These are phyloP conservation scores for Acrocephalus kingi DNA, from an alignment of 2,113 vertebrate genomes.

Conservation along the genomic window DNA sequence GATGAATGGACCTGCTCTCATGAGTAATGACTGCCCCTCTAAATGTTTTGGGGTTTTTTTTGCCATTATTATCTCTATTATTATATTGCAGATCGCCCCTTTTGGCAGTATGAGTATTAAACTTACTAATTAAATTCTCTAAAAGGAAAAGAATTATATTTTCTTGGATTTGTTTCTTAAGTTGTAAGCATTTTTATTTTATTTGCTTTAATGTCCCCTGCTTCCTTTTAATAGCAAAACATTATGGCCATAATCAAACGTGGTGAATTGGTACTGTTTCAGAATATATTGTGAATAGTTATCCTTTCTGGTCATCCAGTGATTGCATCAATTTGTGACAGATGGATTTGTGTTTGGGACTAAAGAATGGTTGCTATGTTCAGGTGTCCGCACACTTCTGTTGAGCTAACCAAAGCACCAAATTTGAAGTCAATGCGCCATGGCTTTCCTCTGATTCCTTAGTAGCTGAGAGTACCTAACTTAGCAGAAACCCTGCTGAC, in stretches of 20 bases:
- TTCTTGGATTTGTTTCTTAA: background rate
- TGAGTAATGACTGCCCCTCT: background rate
- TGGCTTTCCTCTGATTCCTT: background rate
- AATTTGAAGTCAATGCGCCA: background rate
- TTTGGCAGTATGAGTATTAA: background rate
- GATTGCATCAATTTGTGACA: background rate
- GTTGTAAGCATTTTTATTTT: background rate
- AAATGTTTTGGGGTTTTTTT: background rate
- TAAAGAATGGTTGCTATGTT: background rate
- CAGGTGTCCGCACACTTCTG: background rate
- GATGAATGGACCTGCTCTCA: background rate
- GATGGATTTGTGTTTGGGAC: background rate
- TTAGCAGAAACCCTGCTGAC: background rate
- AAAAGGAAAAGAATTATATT: background rate
- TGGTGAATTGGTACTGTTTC: background rate
- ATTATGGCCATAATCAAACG: background rate
- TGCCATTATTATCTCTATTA: background rate
- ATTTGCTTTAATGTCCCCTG: rapidly evolving
- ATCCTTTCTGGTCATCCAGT: background rate
- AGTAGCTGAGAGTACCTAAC: background rate
- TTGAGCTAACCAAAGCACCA: background rate
- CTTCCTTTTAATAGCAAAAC: background rate
- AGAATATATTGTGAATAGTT: background rate
- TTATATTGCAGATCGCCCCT: background rate
- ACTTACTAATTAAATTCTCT: background rate